Evolutionary conservation across 2,797 vertebrate genomes (phyloP), one percentile per base, ranked within the genome.

Genomic region (Betta splendens): DNA sequence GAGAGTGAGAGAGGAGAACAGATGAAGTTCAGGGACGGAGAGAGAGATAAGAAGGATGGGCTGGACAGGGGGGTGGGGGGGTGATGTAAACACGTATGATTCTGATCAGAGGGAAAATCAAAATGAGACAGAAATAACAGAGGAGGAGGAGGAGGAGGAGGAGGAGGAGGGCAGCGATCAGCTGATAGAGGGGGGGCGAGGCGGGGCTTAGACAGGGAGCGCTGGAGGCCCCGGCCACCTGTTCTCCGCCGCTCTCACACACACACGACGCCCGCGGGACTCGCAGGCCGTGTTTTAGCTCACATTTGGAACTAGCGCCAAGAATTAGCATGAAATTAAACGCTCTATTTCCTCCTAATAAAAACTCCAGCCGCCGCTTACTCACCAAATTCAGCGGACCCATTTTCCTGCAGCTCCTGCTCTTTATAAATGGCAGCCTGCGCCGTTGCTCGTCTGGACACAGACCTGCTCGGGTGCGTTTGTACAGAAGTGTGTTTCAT

Each of bases 321-420:
- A 69, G 69, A 84, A 86, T 87, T 81, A 81, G 75, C 80, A 82
- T 84, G 70, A 81, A 78, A 86, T 84, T 55, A 86, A 81, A 77
- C 3, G 65, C 81, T 84, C 77, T 76, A 76, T 73, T 85, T 83
- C 73, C 72, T 62, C 57, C 52, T 72, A 69, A 79, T 78, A 83
- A 85, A 80, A 77, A 38, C 60, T 75, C 64, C 62, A 64, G 59
- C 75, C 73, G 64, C 50, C 85, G 86, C 84, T 86, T 69, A 80
- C 75, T 87, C 79, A 51, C 80, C 83, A 81, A 79, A 75, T 81
- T 77, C 61, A 75, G 64, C 57, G 76, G 78, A 78, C 75, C 79
- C 55, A 71, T 73, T 87, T 84, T 79, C 71, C 69, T 76, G 72
- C 80, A 43, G 72, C 84, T 85, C 84, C 80, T 73, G 80, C 77